Evolutionary conservation across 2,113 vertebrate species (phyloP).

Genomic region (Periophthalmus modestus): DNA sequence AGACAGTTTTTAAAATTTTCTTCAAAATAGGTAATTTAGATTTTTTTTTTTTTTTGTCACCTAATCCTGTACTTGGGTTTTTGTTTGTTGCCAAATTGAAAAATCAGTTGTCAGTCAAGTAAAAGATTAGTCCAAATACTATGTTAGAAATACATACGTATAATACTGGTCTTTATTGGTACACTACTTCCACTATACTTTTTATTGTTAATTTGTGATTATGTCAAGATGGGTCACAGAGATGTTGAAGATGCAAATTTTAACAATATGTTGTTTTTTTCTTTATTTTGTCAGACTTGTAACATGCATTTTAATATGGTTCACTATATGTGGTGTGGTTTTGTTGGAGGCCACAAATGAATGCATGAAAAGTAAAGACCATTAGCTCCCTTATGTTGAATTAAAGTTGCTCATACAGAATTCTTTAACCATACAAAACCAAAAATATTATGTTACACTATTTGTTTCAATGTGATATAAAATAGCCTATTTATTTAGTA

Average conservation of each 20-base stretch:
- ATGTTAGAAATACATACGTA: too few relatives aligned
- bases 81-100: slow-evolving; percentile 13
- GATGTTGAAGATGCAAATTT: too few relatives aligned
- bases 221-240: too few relatives aligned
- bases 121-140: not conserved
- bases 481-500: not conserved
- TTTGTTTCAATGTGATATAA: not conserved
- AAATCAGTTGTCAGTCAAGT: slow-evolving; percentile 32
- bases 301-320: not conserved
- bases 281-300: not conserved
- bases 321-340: not conserved
- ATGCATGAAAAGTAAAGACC: not conserved
- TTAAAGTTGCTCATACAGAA: too few relatives aligned
- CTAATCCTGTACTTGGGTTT: slow-evolving; percentile 9
- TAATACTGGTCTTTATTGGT: too few relatives aligned
- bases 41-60: slow-evolving; percentile 16
- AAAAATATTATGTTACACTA: too few relatives aligned
- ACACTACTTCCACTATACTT: not conserved
- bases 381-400: too few relatives aligned
- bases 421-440: too few relatives aligned
- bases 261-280: not conserved
- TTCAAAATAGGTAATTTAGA: slow-evolving; percentile 3
- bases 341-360: not conserved
- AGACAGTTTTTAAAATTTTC: slow-evolving; percentile 14
- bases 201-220: too few relatives aligned